These are phyloP conservation scores for Hyla sarda DNA, from an alignment of 2,113 vertebrate genomes.

Conservation along the genomic window DNA sequence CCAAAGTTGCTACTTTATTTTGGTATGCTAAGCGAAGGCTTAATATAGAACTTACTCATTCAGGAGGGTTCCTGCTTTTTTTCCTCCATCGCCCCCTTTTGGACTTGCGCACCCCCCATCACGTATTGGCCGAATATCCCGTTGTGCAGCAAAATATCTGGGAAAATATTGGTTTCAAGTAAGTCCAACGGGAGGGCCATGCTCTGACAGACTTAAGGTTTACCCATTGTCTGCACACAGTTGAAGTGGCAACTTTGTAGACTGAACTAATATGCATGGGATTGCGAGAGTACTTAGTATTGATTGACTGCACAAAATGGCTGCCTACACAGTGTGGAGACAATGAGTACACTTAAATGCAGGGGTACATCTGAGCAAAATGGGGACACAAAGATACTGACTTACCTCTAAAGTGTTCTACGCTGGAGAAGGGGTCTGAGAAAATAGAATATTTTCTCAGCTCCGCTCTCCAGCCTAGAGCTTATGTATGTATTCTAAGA, in stretches of 20 bases:
- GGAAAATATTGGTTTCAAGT: slow-evolving; percentile 55
- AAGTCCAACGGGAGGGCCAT: slow-evolving; percentile 51
- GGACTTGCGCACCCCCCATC: slow-evolving; percentile 56
- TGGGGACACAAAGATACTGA: slow-evolving; percentile 18
- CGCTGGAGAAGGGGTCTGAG: not conserved
- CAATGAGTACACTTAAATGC: slow-evolving; percentile 24
- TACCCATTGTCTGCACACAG: slow-evolving; percentile 13
- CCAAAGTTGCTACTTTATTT: not conserved
- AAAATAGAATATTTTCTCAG: not conserved
- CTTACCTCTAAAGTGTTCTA: slow-evolving; percentile 1
- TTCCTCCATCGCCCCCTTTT: slow-evolving; percentile 57
- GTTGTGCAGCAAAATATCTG: slow-evolving; percentile 57
- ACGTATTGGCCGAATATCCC: slow-evolving; percentile 54
- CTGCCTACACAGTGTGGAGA: not conserved
- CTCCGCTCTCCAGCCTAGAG: not conserved
- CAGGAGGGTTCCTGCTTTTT: slow-evolving; percentile 54
- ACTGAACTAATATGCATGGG: not conserved
- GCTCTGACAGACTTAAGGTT: slow-evolving; percentile 29
- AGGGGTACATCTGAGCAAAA: slow-evolving; percentile 57
- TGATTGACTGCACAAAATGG: not conserved
- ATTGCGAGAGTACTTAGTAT: not conserved
- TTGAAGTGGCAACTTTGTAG: not conserved
- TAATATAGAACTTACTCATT: slow-evolving; percentile 54
- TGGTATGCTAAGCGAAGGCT: slow-evolving; percentile 12
- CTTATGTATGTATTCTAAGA: not conserved